Base-by-base conservation (phyloP, 1,140 invertebrate species). In the Scaptomyza hsui region DNA sequence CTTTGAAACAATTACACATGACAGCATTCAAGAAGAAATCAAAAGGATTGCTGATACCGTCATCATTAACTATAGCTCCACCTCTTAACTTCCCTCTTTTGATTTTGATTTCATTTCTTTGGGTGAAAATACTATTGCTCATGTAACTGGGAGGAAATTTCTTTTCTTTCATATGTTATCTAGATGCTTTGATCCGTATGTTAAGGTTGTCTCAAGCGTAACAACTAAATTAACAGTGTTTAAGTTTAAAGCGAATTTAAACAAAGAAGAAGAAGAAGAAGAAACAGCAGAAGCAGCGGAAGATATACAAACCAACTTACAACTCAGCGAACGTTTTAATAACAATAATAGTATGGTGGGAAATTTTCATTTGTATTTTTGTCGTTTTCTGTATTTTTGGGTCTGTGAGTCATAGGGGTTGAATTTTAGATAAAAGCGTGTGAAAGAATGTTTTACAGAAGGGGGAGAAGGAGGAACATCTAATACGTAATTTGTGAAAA, bases 211-310 rank as follows among this genome's bases (percentile, higher is more conserved):
- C 44, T 73, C 55, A 72, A 73, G 73, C 73, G 73, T 68, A 76
- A 76, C 73, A 72, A 69, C 73, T 76, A 76, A 76, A 76, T 76
- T 76, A 76, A 76, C 69, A 75, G 57, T 57, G 56, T 72, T 75
- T 75, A 75, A 72, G 62, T 56, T 72, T 29, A 57, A 75, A 68
- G 69, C 59, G 55, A 63, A 77, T 68, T 70, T 26, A 56, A 72
- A 72, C 57, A 26, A 41, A n/a, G 37, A 6, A n/a, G 24, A 29
- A 41, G 15, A 26, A 52, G 24, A 42, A 12, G 44, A 7, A 45
- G 18, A 56, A 52, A 15, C 9, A 29, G 9, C n/a, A 48, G 26
- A 4, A 26, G n/a, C 13, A 49, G 29, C 48, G 32, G 41, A 35
- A 29, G 24, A 72, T 7, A 72, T 7, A 16, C 42, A 32, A 29